Conservation (phyloP, 2,888 invertebrate genomes). For the Amaurobius ferox region DNA sequence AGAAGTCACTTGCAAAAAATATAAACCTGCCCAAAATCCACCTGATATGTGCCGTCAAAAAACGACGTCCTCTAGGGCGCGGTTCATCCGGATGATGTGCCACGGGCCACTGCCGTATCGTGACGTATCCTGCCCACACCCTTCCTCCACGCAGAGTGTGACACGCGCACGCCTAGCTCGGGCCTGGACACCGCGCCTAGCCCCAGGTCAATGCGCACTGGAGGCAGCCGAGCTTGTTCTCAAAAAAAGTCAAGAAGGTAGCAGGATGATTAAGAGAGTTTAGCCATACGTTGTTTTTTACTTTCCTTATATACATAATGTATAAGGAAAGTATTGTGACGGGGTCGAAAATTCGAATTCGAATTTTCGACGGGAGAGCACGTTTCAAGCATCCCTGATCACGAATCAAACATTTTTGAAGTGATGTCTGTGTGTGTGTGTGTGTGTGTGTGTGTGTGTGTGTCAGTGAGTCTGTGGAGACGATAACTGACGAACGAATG, state of each 20-base stretch:
- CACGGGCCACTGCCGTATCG: conserved; percentile 67
- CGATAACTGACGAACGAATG: too few species aligned
- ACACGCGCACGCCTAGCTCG: conserved; percentile 18
- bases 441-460: too few species aligned
- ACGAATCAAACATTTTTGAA: too few species aligned
- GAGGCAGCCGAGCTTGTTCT: not conserved
- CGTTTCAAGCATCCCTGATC: too few species aligned
- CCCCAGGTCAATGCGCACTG: conserved; percentile 56
- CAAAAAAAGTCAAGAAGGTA: conserved; percentile 4
- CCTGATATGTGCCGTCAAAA: not conserved
- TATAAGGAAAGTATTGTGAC: too few species aligned
- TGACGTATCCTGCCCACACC: conserved; percentile 50
- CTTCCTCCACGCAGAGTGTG: conserved; percentile 44
- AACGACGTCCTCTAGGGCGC: conserved; percentile 26
- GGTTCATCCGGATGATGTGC: conserved; percentile 34
- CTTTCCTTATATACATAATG: too few species aligned
- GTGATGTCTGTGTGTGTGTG: too few species aligned
- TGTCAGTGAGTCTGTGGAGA: too few species aligned
- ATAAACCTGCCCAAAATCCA: not conserved
- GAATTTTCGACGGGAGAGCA: too few species aligned
- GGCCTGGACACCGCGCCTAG: conserved; percentile 35
- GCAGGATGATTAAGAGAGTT: too few species aligned
- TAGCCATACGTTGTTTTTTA: too few species aligned
- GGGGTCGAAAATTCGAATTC: too few species aligned
- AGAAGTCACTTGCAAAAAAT: not conserved